A percentile compares a stretch with the other conserved stretches of the same genome.
Evolutionary conservation across 2,113 vertebrate species (phyloP).

Genomic region (Acrocephalus kingi): DNA sequence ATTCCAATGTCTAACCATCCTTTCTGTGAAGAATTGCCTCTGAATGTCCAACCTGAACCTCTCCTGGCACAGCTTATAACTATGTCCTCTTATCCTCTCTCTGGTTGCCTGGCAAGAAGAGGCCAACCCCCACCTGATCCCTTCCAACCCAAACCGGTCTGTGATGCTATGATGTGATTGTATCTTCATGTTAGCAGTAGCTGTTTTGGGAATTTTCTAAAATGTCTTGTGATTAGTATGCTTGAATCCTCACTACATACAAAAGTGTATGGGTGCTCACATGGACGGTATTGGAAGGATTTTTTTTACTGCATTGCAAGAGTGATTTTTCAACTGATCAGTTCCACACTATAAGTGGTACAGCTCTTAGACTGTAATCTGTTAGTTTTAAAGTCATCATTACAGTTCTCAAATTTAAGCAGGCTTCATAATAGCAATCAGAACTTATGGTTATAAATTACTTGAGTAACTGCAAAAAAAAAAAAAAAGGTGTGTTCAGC

Average conservation of each 20-base stretch:
- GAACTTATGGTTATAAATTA: background rate
- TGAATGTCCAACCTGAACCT: background rate
- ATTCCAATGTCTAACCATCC: background rate
- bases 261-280: background rate
- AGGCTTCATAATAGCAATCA: background rate
- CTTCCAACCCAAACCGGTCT: background rate
- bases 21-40: background rate
- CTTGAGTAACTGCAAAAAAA: background rate
- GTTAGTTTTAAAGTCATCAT: background rate
- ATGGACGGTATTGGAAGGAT: rapidly evolving
- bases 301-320: background rate
- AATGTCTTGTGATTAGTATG: too few species aligned
- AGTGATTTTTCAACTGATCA: background rate
- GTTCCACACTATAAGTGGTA: background rate
- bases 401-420: background rate
- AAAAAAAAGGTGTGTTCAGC: background rate
- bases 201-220: background rate
- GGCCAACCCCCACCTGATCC: too few species aligned
- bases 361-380: background rate
- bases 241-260: background rate
- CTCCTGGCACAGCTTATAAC: background rate
- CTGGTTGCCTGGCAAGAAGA: background rate
- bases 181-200: background rate
- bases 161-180: background rate
- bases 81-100: background rate